Conservation (phyloP, 2,113 vertebrate species). For the Gorsachius goisagi region DNA sequence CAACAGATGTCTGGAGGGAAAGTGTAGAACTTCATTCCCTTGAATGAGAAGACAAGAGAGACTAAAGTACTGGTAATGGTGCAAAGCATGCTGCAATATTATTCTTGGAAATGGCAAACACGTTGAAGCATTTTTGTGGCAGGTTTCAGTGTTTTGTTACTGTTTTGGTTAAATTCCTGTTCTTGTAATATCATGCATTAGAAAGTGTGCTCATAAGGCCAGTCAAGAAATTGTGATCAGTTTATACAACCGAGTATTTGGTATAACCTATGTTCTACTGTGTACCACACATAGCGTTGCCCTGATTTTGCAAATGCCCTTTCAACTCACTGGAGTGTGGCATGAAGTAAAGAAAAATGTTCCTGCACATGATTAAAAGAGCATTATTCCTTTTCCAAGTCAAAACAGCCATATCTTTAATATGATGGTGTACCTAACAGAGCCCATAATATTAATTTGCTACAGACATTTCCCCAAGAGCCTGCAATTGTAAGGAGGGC, state of each 20-base stretch:
- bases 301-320: background rate
- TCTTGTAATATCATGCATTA: background rate
- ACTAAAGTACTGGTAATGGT: background rate
- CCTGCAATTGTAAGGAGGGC: background rate
- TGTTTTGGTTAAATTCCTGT: background rate
- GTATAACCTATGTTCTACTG: background rate
- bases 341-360: background rate
- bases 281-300: background rate
- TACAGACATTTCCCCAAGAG: background rate
- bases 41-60: background rate
- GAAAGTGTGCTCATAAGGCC: background rate
- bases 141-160: background rate
- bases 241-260: background rate
- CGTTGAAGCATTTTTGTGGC: background rate
- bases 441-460: background rate
- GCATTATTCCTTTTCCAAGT: background rate
- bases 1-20: background rate
- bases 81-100: background rate
- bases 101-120: background rate
- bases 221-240: background rate
- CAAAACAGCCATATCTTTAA: background rate
- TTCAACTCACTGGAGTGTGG: background rate
- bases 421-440: background rate
- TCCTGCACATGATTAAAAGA: background rate
- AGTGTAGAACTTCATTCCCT: background rate